Evolutionary conservation across 2,888 invertebrate species (phyloP).

Genomic region (Dorcus hopei): DNA sequence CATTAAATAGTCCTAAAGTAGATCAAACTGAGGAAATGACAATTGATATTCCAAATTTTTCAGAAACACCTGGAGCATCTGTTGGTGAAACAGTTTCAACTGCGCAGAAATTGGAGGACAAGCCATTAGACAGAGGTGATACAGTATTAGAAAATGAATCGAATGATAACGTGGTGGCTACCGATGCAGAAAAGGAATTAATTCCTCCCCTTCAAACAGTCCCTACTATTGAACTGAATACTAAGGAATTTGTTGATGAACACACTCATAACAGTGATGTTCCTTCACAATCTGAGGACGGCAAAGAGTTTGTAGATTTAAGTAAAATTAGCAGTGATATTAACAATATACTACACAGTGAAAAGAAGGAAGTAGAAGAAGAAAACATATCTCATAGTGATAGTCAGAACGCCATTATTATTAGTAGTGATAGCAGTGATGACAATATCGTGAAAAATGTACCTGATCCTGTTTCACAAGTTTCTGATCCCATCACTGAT

Average conservation of each 20-base stretch:
- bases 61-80: no score
- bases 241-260: no score
- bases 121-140: no score
- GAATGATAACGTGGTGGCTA: neutral
- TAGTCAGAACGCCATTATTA: neutral
- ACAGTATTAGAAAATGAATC: no score
- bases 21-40: no score
- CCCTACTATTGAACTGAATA: no score
- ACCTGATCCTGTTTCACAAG: neutral
- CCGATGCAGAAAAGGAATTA: neutral
- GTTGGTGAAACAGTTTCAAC: no score
- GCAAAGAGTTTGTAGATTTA: neutral
- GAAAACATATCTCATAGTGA: neutral
- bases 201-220: neutral
- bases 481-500: slow-evolving; percentile 2
- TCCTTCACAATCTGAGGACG: neutral
- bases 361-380: neutral
- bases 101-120: no score
- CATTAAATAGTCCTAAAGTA: no score
- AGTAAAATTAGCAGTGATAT: slow-evolving; percentile 1
- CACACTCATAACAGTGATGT: no score
- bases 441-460: neutral
- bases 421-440: neutral
- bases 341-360: neutral
- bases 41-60: no score